phyloP scores from a whole-genome alignment of 2,113 vertebrate species.

The Mus spicilegus region DNA sequence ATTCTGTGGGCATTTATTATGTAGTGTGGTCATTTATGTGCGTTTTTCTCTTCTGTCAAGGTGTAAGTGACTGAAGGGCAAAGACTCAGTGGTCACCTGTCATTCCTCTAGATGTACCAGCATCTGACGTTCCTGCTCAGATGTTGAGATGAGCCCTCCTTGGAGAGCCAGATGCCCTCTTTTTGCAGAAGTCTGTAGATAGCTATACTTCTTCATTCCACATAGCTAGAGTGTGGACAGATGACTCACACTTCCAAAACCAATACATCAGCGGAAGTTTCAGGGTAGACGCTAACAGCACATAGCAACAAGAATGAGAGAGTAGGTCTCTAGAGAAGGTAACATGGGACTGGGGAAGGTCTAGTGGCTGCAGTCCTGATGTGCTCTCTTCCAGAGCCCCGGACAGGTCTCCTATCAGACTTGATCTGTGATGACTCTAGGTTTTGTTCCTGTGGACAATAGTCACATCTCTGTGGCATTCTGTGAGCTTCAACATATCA shows the following conservation, averaged over 20 bases:
- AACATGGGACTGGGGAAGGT: rapidly evolving
- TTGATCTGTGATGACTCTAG: not conserved
- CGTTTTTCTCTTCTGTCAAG: not conserved
- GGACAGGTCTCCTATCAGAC: not conserved
- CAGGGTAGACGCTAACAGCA: not conserved
- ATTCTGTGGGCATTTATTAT: not conserved
- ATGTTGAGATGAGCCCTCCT: not conserved
- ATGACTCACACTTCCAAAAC: not conserved
- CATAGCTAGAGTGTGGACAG: not conserved
- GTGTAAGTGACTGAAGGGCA: not conserved
- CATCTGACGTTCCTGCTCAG: not conserved
- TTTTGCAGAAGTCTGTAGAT: not conserved
- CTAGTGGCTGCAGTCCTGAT: not conserved
- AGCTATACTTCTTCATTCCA: not conserved
- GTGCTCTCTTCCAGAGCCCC: not conserved
- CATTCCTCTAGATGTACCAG: not conserved
- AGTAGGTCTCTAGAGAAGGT: not conserved
- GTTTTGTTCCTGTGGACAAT: not conserved
- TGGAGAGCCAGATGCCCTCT: not conserved
- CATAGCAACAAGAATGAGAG: not conserved
- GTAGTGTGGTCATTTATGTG: not conserved
- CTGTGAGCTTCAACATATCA: not conserved
- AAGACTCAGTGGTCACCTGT: not conserved
- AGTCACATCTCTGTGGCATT: not conserved
- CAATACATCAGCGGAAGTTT: not conserved